Conservation (phyloP, 2,113 vertebrate species). For the Neodon shergylaensis region DNA sequence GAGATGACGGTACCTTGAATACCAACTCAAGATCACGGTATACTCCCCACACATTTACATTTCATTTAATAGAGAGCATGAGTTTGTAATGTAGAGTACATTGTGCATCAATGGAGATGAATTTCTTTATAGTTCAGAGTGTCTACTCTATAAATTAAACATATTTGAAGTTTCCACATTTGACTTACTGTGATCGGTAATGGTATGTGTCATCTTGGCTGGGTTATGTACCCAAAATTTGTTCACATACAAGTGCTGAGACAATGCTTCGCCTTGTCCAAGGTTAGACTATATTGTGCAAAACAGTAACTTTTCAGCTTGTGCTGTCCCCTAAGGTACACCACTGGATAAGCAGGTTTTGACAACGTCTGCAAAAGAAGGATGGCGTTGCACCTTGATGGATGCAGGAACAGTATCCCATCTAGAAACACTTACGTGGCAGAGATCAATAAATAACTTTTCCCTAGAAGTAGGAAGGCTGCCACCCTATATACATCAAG, state of each 20-base stretch:
- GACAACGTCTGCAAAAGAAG: background rate
- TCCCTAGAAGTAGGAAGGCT: background rate
- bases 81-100: background rate
- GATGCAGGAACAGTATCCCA: too few relatives aligned
- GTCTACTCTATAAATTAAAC: background rate
- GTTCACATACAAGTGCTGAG: background rate
- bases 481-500: background rate
- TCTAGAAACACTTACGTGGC: background rate
- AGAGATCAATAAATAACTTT: background rate
- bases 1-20: background rate
- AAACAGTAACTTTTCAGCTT: background rate
- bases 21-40: background rate
- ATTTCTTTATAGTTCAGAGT: background rate
- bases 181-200: background rate
- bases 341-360: background rate
- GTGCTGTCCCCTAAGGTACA: background rate
- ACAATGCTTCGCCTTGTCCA: background rate
- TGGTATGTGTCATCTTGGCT: background rate
- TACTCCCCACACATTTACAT: background rate
- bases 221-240: background rate
- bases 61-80: background rate
- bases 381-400: background rate
- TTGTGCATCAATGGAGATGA: background rate
- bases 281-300: background rate
- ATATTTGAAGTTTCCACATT: background rate